A percentile compares a stretch with the other conserved stretches of the same genome.
Evolutionary conservation across 2,797 vertebrate species (phyloP).

Genomic region (Acrocephalus scirpaceus): DNA sequence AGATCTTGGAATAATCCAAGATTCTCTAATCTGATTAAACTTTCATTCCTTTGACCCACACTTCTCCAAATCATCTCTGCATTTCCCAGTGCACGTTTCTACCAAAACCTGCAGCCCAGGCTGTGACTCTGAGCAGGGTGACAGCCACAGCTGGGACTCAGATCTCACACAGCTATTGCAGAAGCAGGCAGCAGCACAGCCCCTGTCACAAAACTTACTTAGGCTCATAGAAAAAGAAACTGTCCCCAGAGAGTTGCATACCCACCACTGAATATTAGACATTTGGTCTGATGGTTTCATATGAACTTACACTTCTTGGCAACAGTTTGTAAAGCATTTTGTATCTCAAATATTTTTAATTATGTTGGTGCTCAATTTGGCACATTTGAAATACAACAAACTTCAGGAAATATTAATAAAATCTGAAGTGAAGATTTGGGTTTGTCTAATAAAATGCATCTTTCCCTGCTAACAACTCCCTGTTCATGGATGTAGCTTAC

Average conservation of each 20-base stretch:
- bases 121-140: not conserved
- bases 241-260: not conserved
- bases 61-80: not conserved
- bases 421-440: not conserved
- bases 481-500: not conserved
- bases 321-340: not conserved
- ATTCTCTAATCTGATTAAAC: not conserved
- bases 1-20: not conserved
- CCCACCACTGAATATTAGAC: not conserved
- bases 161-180: not conserved
- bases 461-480: not conserved
- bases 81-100: not conserved
- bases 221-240: not conserved
- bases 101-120: not conserved
- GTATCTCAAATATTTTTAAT: not conserved
- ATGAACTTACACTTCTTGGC: not conserved
- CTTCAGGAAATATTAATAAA: not conserved
- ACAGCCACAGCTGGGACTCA: slow-evolving; percentile 6
- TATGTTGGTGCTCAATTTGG: not conserved
- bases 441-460: slow-evolving; percentile 7
- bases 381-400: not conserved
- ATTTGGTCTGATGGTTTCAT: not conserved
- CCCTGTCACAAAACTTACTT: not conserved
- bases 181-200: not conserved
- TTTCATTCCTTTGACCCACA: not conserved